Evolutionary conservation across 2,888 invertebrate genomes (phyloP).

Genomic region (Leptopterna dolabrata): DNA sequence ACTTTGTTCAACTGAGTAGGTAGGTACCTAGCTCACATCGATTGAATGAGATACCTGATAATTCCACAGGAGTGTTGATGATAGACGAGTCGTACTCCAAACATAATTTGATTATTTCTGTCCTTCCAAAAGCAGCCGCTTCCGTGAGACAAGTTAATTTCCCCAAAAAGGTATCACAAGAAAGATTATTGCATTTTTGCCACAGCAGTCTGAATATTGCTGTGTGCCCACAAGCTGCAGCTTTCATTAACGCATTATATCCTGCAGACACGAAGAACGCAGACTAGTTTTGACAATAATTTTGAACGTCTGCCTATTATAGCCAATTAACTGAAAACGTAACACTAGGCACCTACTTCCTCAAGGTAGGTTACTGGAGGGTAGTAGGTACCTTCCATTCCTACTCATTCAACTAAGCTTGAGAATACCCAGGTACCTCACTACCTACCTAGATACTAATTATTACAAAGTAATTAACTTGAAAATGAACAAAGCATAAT

Average conservation of each 20-base stretch:
- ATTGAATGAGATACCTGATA: neutral
- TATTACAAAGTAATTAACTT: no score
- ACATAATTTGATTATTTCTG: constrained; percentile 25
- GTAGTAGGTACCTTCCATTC: neutral
- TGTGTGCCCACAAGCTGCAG: neutral
- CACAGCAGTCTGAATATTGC: neutral
- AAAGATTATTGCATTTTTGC: neutral
- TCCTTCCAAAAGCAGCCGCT: constrained; percentile 16
- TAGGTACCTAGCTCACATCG: no score
- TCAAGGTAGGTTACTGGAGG: neutral
- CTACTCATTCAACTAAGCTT: no score
- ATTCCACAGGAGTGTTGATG: constrained; percentile 15
- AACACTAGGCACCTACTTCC: no score
- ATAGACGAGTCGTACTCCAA: neutral
- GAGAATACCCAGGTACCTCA: no score
- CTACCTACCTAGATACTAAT: no score
- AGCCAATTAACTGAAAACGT: neutral
- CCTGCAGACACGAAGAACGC: constrained; percentile 8
- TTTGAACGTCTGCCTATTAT: no score
- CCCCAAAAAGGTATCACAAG: constrained; percentile 22
- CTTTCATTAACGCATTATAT: constrained; percentile 38
- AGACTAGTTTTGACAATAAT: no score
- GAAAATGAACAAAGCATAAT: no score
- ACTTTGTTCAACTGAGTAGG: no score
- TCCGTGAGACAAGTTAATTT: constrained; percentile 10